Evolutionary conservation across 2,113 vertebrate genomes (phyloP).

Genomic region (Rhinolophus ferrumequinum): DNA sequence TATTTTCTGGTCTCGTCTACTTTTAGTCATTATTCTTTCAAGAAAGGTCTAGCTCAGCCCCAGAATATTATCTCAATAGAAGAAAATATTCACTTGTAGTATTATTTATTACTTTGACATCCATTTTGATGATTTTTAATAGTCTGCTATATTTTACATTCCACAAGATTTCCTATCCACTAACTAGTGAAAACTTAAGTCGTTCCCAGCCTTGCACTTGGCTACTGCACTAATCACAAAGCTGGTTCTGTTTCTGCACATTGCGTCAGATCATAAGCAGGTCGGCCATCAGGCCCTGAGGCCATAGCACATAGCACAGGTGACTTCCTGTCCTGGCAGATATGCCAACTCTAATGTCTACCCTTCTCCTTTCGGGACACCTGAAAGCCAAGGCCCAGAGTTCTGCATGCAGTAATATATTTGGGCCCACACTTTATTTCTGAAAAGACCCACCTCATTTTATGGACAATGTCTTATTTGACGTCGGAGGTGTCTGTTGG

Average conservation of each 20-base stretch:
- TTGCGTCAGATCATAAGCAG: background rate
- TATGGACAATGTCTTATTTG: background rate
- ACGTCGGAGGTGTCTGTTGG: background rate
- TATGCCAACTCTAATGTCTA: background rate
- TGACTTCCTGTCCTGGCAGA: background rate
- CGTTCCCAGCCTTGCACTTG: background rate
- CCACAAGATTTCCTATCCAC: background rate
- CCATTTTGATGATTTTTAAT: background rate
- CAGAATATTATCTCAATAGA: background rate
- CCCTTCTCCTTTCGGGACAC: background rate
- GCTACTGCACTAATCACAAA: background rate
- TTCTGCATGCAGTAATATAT: background rate
- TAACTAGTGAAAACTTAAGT: background rate
- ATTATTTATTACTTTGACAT: background rate
- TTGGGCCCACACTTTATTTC: background rate
- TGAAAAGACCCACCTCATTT: background rate
- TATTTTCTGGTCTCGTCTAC: background rate
- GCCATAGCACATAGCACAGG: background rate
- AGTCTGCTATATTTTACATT: background rate
- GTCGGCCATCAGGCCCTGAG: background rate
- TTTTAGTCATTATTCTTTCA: background rate
- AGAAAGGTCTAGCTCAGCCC: background rate
- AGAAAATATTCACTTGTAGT: background rate
- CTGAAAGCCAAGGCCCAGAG: background rate
- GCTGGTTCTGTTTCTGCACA: background rate